Evolutionary conservation across 2,113 vertebrate species (phyloP).

Genomic region (Dascyllus trimaculatus): DNA sequence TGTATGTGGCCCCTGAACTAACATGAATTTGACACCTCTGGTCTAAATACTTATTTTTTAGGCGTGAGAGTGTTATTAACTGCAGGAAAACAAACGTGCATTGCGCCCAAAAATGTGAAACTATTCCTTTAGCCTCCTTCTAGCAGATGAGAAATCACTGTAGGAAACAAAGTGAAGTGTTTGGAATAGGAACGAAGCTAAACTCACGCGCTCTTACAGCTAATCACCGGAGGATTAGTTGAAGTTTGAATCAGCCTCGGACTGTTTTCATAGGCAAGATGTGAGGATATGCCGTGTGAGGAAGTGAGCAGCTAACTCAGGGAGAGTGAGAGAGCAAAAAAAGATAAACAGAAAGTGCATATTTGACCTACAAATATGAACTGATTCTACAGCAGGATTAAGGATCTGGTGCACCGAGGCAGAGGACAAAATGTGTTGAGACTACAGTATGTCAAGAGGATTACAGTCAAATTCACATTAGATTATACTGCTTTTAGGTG

Average conservation of each 20-base stretch:
- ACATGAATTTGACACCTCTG: no score
- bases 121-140: slow-evolving; percentile 2
- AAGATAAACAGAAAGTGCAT: slow-evolving; percentile 45
- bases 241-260: slow-evolving; percentile 8
- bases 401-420: not conserved
- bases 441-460: slow-evolving; percentile 57
- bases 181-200: not conserved
- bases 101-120: not conserved
- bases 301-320: not conserved
- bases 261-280: slow-evolving; percentile 1
- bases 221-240: not conserved
- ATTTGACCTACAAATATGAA: slow-evolving; percentile 53
- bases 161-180: not conserved
- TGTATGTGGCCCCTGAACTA: no score
- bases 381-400: slow-evolving; percentile 56
- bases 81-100: no score
- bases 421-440: slow-evolving; percentile 53
- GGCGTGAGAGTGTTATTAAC: no score
- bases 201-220: not conserved
- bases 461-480: slow-evolving; percentile 65
- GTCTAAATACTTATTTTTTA: not conserved
- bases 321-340: not conserved
- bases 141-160: not conserved
- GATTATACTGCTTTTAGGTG: slow-evolving; percentile 59
- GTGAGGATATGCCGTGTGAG: slow-evolving; percentile 12